phyloP scores from a whole-genome alignment of 2,113 vertebrate genomes.

The Xiphorhynchus elegans region DNA sequence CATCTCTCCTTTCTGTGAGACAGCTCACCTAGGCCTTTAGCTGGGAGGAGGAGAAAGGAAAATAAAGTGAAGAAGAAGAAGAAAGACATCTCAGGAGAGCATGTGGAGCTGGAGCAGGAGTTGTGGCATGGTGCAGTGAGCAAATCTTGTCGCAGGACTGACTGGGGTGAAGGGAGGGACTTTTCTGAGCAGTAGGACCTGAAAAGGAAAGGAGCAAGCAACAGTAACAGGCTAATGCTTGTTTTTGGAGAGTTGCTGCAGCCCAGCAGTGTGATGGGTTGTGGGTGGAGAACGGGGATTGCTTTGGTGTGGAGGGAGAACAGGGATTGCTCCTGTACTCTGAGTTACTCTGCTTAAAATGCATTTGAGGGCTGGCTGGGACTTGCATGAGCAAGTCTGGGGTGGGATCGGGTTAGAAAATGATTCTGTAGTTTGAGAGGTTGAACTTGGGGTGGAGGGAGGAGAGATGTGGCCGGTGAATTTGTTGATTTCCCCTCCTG shows the following conservation, averaged over 20 bases:
- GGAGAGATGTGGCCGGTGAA: background rate
- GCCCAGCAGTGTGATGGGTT: background rate
- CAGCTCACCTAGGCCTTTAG: background rate
- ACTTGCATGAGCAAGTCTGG: background rate
- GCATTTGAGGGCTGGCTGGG: background rate
- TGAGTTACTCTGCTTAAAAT: background rate
- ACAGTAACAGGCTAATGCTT: rapidly evolving
- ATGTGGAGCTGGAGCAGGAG: background rate
- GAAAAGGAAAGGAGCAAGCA: background rate
- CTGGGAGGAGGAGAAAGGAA: background rate
- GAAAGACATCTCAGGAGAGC: background rate
- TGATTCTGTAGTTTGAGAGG: background rate
- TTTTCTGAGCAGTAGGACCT: background rate
- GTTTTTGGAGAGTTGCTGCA: background rate
- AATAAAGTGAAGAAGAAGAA: too few relatives aligned
- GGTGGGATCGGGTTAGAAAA: background rate
- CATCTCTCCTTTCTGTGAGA: background rate
- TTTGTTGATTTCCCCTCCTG: too few relatives aligned
- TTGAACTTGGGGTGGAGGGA: background rate
- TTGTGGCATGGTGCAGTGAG: background rate
- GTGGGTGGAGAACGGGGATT: background rate
- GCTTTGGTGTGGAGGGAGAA: background rate
- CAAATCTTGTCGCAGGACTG: rapidly evolving
- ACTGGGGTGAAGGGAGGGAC: background rate
- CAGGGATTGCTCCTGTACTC: background rate